Evolutionary conservation across 2,113 vertebrate genomes (phyloP).

Genomic region (Thamnophis sirtalis): DNA sequence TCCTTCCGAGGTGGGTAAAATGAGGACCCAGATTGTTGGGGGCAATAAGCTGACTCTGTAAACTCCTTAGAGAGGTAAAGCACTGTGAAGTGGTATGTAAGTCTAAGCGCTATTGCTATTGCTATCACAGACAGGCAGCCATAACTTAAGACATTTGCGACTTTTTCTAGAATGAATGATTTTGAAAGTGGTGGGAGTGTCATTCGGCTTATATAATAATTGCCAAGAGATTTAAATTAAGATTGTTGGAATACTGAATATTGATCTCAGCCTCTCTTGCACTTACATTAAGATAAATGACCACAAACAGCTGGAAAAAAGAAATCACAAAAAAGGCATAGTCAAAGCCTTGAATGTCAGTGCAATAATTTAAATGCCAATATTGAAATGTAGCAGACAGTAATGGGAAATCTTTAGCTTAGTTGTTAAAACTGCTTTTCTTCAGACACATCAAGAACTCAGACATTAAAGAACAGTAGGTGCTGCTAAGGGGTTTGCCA

Average conservation of each 20-base stretch:
- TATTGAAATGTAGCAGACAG: background rate
- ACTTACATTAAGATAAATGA: background rate
- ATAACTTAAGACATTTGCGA: background rate
- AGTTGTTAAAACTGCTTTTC: background rate
- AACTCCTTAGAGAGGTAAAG: too few species aligned
- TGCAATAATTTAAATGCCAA: slow-evolving; percentile 6
- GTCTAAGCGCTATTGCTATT: too few species aligned
- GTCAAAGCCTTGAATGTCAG: background rate
- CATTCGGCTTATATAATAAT: background rate
- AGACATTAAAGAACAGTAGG: background rate
- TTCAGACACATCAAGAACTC: background rate
- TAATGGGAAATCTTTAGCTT: background rate
- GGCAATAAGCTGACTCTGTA: too few species aligned
- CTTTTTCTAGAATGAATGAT: background rate
- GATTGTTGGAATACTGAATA: slow-evolving; percentile 24
- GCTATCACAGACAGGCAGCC: background rate
- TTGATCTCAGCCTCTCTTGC: slow-evolving; percentile 21
- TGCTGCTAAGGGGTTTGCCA: background rate
- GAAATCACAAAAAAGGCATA: background rate
- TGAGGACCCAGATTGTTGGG: too few species aligned
- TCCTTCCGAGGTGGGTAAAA: too few species aligned
- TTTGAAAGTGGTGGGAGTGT: background rate
- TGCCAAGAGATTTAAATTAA: slow-evolving; percentile 14
- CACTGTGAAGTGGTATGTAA: too few species aligned
- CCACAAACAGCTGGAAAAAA: background rate